A percentile compares a stretch with the other conserved stretches of the same genome.
Evolutionary conservation across 23 tunicate genomes (phyloP).

Genomic region (Aplidium turbinatum): DNA sequence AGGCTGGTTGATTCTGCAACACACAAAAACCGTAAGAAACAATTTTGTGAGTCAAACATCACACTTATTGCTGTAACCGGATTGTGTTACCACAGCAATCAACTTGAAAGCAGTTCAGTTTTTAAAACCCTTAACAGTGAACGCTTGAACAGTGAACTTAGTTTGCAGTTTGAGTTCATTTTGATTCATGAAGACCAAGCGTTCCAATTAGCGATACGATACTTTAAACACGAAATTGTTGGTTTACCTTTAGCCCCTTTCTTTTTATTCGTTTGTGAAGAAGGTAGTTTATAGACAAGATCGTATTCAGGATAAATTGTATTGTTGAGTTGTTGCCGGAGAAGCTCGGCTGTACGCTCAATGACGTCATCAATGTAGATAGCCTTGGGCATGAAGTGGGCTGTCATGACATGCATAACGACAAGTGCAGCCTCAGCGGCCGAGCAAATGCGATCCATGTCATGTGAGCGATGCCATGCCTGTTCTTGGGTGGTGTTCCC

Average conservation of each 20-base stretch:
- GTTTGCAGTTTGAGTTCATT: not conserved
- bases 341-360: conserved; percentile 78
- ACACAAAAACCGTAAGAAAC: too few species aligned
- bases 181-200: too few species aligned
- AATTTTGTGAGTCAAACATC: too few species aligned
- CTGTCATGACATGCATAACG: conserved; percentile 85
- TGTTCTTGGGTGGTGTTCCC: conserved; percentile 74
- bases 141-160: too few species aligned
- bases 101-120: not conserved
- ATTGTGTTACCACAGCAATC: not conserved
- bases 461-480: conserved; percentile 71
- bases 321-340: conserved; percentile 68
- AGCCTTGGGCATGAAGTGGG: conserved; percentile 84
- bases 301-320: conserved; percentile 98
- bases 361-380: conserved; percentile 94
- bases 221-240: not conserved
- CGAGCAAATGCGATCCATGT: conserved; percentile 58
- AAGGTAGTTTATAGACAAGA: conserved; percentile 66
- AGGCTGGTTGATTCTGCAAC: conserved; percentile 37
- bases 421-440: conserved; percentile 78
- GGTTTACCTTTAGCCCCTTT: conserved; percentile 61
- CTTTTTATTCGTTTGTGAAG: conserved; percentile 37
- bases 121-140: too few species aligned
- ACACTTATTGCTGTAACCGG: too few species aligned
- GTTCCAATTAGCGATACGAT: not conserved